Percentiles rank a stretch among this genome's conserved stretches.
These are phyloP conservation scores for Amphiprion clarkii DNA, from an alignment of 2,797 vertebrate genomes.

Conservation along the genomic window DNA sequence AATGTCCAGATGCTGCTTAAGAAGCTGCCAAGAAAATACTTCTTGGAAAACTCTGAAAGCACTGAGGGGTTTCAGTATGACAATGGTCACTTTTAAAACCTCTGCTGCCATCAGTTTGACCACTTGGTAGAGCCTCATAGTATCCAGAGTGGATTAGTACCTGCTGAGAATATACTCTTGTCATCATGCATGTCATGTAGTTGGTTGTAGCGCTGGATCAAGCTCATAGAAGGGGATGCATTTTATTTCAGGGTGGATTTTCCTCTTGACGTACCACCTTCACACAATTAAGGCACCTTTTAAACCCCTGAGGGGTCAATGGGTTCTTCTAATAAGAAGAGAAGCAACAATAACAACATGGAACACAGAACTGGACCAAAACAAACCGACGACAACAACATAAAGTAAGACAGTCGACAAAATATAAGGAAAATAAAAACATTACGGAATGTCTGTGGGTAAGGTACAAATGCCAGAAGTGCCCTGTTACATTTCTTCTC, in stretches of 20 bases:
- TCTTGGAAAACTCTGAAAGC: not conserved
- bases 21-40: conserved; percentile 7
- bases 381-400: conserved; percentile 36
- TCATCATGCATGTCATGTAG: not conserved
- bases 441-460: conserved; percentile 75
- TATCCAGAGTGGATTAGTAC: not conserved
- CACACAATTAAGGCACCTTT: conserved; percentile 88
- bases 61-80: conserved; percentile 5
- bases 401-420: conserved; percentile 42
- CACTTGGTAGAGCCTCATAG: not conserved
- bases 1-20: conserved; percentile 10
- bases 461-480: conserved; percentile 63
- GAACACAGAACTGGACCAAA: conserved; percentile 69
- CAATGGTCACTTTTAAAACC: not conserved
- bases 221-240: conserved; percentile 38
- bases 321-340: conserved; percentile 89
- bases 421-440: conserved; percentile 43
- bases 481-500: conserved; percentile 61
- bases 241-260: conserved; percentile 67
- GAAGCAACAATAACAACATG: conserved; percentile 79
- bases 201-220: not conserved
- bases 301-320: conserved; percentile 84
- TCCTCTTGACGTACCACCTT: conserved; percentile 78
- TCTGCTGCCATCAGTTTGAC: not conserved
- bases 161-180: not conserved